These are phyloP conservation scores for Caenorhabditis sp. DNA, from an alignment of 2,888 invertebrate species.

Conservation along the genomic window DNA sequence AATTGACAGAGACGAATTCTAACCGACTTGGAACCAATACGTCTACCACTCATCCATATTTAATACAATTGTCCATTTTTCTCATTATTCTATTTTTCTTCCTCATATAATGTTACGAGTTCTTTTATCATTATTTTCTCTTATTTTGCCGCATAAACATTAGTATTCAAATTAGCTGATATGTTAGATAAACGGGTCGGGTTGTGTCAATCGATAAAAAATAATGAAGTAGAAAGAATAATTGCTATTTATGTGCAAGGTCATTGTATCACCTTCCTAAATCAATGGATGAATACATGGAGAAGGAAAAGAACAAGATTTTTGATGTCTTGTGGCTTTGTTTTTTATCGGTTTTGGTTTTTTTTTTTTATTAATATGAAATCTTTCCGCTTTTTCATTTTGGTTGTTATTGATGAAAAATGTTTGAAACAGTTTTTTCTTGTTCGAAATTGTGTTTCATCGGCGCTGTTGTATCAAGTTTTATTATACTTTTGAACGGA, in stretches of 20 bases:
- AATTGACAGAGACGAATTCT: conserved; percentile 41
- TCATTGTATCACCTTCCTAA: not conserved
- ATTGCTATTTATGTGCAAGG: not conserved
- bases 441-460: too few relatives aligned
- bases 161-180: not conserved
- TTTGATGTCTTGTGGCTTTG: not conserved
- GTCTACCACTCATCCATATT: conserved; percentile 7
- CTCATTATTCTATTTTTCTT: conserved; percentile 1
- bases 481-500: too few relatives aligned
- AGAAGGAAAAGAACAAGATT: not conserved
- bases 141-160: not conserved
- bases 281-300: too few relatives aligned
- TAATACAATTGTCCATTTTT: conserved; percentile 7
- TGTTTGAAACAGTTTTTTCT: too few relatives aligned
- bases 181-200: not conserved
- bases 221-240: not conserved
- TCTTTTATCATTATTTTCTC: not conserved
- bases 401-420: too few relatives aligned
- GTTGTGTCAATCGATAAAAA: not conserved
- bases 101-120: not conserved
- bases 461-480: too few relatives aligned
- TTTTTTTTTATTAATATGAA: not conserved
- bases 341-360: not conserved
- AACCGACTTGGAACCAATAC: conserved; percentile 33
- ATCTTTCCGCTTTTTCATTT: not conserved